These are phyloP conservation scores for Brachyhypopomus occidentalis DNA, from an alignment of 2,113 vertebrate species.

Conservation along the genomic window DNA sequence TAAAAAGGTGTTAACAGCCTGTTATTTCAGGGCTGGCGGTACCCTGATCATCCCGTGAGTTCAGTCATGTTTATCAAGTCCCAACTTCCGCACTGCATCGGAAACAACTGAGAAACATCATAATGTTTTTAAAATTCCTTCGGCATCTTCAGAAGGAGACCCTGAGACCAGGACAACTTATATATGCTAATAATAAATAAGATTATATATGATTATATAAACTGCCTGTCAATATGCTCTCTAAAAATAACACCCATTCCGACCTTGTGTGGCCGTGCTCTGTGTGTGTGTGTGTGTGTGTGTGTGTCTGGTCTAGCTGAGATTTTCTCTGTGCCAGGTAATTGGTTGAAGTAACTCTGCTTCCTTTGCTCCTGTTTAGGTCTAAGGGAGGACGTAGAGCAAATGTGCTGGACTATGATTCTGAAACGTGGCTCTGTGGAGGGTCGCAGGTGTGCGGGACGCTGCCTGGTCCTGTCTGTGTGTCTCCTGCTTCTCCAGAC, in stretches of 20 bases:
- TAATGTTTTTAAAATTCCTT: no score
- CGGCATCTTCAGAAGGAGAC: no score
- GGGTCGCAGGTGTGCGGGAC: conserved; percentile 76
- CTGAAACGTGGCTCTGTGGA: conserved; percentile 78
- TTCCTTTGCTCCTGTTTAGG: conserved; percentile 71
- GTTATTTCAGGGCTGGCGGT: no score
- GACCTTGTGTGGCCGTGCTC: not conserved
- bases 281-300: not conserved
- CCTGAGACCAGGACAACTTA: no score
- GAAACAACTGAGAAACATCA: no score
- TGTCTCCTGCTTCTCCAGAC: conserved; percentile 77
- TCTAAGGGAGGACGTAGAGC: conserved; percentile 75
- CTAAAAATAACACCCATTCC: not conserved
- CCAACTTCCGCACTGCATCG: no score
- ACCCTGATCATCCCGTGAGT: no score
- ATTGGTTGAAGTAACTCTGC: conserved; percentile 35
- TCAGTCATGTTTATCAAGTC: no score
- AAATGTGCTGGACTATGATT: conserved; percentile 91
- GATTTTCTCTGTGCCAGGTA: conserved; percentile 1
- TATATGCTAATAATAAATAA: no score
- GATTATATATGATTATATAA: no score
- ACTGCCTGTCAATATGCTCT: not conserved
- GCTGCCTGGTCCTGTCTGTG: conserved; percentile 75
- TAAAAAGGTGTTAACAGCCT: no score
- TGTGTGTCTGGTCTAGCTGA: conserved; percentile 2